Conservation (phyloP, 2,113 vertebrate genomes). For the Thomomys bottae region DNA sequence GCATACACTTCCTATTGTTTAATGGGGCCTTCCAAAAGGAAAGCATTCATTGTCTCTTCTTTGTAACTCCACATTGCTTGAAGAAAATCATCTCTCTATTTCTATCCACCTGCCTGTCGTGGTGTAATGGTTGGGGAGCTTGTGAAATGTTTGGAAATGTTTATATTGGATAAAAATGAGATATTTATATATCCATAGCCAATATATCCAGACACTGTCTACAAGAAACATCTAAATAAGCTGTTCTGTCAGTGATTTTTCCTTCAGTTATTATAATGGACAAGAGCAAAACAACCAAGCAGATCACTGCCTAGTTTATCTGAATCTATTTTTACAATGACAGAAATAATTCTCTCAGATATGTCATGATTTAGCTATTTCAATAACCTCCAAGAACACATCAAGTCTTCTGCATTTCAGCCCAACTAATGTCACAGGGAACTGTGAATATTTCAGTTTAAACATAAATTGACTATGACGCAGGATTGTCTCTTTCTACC, state of each 20-base stretch:
- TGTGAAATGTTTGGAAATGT: background rate
- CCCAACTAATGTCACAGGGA: background rate
- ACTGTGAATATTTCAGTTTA: constrained; percentile 39
- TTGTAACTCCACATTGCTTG: background rate
- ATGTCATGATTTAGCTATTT: constrained; percentile 29
- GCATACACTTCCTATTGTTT: constrained; percentile 18
- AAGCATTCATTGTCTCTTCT: background rate
- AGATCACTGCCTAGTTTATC: constrained; percentile 15
- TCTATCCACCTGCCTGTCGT: background rate
- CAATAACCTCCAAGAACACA: constrained; percentile 25
- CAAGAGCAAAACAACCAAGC: constrained; percentile 9
- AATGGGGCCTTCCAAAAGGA: background rate
- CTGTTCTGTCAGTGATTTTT: constrained; percentile 15
- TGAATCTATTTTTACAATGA: constrained; percentile 45
- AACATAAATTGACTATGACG: constrained; percentile 33
- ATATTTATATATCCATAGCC: background rate
- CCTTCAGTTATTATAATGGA: constrained; percentile 7
- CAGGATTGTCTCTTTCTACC: background rate
- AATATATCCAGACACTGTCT: background rate
- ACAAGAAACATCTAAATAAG: background rate
- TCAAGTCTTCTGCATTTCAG: constrained; percentile 51
- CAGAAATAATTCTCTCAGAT: constrained; percentile 46
- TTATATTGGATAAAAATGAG: too few species aligned
- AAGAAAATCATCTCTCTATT: background rate
- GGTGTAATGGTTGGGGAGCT: background rate